Base-by-base conservation (phyloP, 1,140 invertebrate genomes). In the Euwallacea fornicatus region DNA sequence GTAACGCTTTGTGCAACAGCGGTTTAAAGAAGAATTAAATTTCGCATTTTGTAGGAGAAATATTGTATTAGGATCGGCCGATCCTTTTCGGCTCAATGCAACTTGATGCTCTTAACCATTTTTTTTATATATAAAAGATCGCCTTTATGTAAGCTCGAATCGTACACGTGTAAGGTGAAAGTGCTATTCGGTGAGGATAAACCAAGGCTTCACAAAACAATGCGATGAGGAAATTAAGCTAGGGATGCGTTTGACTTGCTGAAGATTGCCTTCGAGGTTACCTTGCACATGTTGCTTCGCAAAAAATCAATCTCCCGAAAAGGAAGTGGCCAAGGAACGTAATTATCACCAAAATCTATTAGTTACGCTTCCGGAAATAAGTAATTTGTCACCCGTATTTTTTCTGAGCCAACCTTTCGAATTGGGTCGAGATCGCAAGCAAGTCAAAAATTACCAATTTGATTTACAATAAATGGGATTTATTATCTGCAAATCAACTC, bases 21-120 rank as follows among this genome's bases (percentile, higher is more conserved):
- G 66, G 33, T 67, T 67, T 67, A 67, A 65, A 54, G 66, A 47
- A 67, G 66, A 67, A 67, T 67, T 67, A 59, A 67, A 67, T 67
- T 67, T 67, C 66, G 66, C 66, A 60, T 67, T 67, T 67, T 44
- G 66, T 59, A 8, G 21, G 11, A 61, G 11, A 47, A 67, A 60
- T 60, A 42, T 59, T 67, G 66, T 59, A 67, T 67, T 67, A 42
- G 55, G 66, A 43, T 42, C 21, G 53, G 41, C 21, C 47, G 64
- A 42, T 50, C 43, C 63, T 66, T 43, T 66, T 66, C 63, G 43
- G 63, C 7, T 53, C 21, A 66, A 66, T 15, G 66, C 66, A 67
- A 67, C 66, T 11, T 59, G 66, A 67, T 60, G 66, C 66, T 59
- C 66, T 67, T 67, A 67, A 58, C 21, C 13, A 66, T 55, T 41